Evolutionary conservation across 1,140 invertebrate species (phyloP).

Genomic region (Mycetomoellerius zeteki): DNA sequence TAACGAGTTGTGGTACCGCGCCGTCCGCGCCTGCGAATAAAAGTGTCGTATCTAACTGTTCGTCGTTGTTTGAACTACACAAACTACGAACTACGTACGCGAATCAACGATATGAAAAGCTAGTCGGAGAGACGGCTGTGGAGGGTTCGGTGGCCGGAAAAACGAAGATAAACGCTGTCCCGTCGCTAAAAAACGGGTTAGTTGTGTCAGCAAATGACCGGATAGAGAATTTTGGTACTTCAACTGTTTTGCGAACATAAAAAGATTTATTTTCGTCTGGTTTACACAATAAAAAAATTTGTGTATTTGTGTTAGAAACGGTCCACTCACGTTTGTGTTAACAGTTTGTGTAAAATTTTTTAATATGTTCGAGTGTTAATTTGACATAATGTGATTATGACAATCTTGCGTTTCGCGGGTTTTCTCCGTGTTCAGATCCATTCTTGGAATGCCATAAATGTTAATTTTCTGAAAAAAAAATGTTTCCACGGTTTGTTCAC

Average conservation of each 20-base stretch:
- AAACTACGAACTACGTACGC: constrained; percentile 40
- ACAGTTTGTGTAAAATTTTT: too few relatives aligned
- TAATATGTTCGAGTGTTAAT: too few relatives aligned
- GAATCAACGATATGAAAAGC: constrained; percentile 20
- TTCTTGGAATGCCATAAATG: too few relatives aligned
- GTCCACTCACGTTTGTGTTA: too few relatives aligned
- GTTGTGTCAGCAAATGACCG: constrained; percentile 11
- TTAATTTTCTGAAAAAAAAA: too few relatives aligned
- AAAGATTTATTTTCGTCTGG: neutral
- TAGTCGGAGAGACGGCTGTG: neutral
- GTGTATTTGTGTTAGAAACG: too few relatives aligned
- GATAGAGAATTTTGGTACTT: neutral
- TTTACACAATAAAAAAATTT: too few relatives aligned
- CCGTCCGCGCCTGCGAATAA: constrained; percentile 23
- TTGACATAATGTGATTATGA: too few relatives aligned
- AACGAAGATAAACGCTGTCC: constrained; percentile 25
- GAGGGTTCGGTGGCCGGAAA: constrained; percentile 26
- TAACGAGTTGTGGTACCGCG: constrained; percentile 70
- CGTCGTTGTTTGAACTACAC: constrained; percentile 46
- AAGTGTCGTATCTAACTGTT: constrained; percentile 48
- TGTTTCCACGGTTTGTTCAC: too few relatives aligned
- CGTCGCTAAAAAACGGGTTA: neutral
- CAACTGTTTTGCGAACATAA: neutral
- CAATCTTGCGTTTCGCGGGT: too few relatives aligned
- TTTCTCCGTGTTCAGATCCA: too few relatives aligned